A percentile compares a stretch with the other conserved stretches of the same genome.
Conservation (phyloP, 2,797 vertebrate genomes). For the Schizothorax lantsangensis region DNA sequence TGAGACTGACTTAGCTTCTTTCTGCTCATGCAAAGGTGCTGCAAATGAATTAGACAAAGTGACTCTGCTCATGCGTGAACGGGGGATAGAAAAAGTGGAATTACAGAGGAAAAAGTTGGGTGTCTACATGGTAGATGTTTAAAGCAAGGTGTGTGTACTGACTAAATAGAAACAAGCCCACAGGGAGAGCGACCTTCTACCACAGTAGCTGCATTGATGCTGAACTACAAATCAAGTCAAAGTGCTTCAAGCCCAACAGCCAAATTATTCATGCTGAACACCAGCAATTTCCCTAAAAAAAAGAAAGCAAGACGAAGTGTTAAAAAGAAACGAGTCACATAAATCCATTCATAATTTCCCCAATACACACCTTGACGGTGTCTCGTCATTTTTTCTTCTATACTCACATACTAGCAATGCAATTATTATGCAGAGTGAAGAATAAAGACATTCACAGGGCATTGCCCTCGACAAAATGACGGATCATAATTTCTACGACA, state of each 20-base stretch:
- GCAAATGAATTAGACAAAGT: slow-evolving; percentile 46
- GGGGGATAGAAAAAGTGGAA: neutral
- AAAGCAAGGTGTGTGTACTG: slow-evolving; percentile 9
- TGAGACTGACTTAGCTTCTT: slow-evolving; percentile 19
- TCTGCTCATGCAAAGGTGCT: slow-evolving; percentile 19
- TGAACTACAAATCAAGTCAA: slow-evolving; percentile 9
- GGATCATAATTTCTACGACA: slow-evolving; percentile 21
- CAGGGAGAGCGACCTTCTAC: slow-evolving; percentile 15
- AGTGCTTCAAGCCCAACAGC: slow-evolving; percentile 21
- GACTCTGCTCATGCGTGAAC: slow-evolving; percentile 20
- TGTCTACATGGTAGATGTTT: neutral
- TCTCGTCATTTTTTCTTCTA: neutral
- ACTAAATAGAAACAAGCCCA: neutral
- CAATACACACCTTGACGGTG: neutral
- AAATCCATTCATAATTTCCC: slow-evolving; percentile 17
- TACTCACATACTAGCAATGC: neutral
- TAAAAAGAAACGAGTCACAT: slow-evolving; percentile 23
- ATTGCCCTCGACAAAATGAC: neutral
- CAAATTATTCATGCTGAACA: slow-evolving; percentile 40
- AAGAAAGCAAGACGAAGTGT: slow-evolving; percentile 23
- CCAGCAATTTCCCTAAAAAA: slow-evolving; percentile 32
- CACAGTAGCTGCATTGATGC: neutral
- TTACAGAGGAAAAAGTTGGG: neutral
- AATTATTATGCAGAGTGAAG: slow-evolving; percentile 1
- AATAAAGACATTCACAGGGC: slow-evolving; percentile 23